Evolutionary conservation across 2,113 vertebrate genomes (phyloP).

Genomic region (Electrona antarctica): DNA sequence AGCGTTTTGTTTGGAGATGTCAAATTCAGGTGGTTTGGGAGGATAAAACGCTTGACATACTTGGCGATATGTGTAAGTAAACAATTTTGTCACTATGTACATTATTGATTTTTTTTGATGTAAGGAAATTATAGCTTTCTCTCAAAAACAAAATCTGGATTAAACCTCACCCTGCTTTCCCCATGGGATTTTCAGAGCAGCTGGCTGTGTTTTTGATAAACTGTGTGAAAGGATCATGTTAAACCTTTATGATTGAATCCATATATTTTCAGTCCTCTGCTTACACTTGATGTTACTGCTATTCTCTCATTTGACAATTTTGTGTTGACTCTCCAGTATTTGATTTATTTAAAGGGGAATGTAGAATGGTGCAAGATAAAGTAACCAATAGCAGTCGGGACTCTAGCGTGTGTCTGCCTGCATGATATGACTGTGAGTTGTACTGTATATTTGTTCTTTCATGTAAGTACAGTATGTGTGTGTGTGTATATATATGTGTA

Average conservation of each 20-base stretch:
- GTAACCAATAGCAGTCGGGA: slow-evolving; percentile 30
- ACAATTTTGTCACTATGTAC: neutral
- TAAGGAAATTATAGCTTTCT: neutral
- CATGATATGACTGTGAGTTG: slow-evolving; percentile 71
- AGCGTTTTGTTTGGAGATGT: slow-evolving; percentile 13
- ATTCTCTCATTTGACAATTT: neutral
- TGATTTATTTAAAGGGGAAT: slow-evolving; percentile 16
- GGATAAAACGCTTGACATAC: neutral
- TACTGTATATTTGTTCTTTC: slow-evolving; percentile 36
- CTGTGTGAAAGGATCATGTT: slow-evolving; percentile 15
- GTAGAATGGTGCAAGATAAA: slow-evolving; percentile 31
- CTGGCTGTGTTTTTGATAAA: slow-evolving; percentile 46
- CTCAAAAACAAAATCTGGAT: too few relatives aligned
- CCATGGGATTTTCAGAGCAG: slow-evolving; percentile 29
- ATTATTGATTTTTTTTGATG: neutral
- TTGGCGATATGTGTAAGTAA: slow-evolving; percentile 29
- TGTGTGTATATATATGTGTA: slow-evolving; percentile 36
- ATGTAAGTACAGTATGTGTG: slow-evolving; percentile 60
- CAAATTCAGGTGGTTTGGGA: neutral
- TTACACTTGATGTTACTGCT: neutral
- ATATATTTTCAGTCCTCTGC: neutral
- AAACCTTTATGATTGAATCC: neutral
- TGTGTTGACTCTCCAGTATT: neutral
- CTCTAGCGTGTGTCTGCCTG: slow-evolving; percentile 45
- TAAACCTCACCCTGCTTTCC: neutral